Base-by-base conservation (phyloP, 2,113 vertebrate genomes). In the Dasyornis broadbenti region DNA sequence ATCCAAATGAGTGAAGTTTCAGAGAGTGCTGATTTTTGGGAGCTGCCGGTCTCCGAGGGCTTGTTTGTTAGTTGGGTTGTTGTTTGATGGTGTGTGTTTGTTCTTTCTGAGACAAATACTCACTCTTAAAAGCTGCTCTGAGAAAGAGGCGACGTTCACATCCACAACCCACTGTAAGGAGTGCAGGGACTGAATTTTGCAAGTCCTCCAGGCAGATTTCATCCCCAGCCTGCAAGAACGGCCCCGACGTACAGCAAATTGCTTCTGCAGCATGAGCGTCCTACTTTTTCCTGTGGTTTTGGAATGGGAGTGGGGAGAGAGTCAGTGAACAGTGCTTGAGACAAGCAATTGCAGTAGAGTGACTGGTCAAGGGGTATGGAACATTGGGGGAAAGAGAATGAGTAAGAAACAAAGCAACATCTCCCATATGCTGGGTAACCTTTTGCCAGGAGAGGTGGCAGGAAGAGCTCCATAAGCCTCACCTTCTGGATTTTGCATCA, bases 221-320 rank as follows among this genome's bases (percentile, higher is more conserved):
- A 78, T 42, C 28, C 76, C 35, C 57, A 44, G 28, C 13, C 72
- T 49, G 12, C 44, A 70, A 26, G 56, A 81, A 53, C 0, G 1
- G n/a, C 26, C 49, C 24, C 1, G 0, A 15, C 0, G 0, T 15
- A 33, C 30, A 31, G 66, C 11, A 37, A 0, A 0, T 14, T 2
- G 0, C 30, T 81, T 26, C 35, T 69, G 22, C 37, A 9, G 52
- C 33, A 17, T 45, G 75, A 45, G 33, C 0, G 0, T 78, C 64
- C 79, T 50, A 26, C 63, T 31, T 83, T 27, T 54, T 39, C 28
- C 69, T 49, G 56, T 56, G 68, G 42, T 30, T 86, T 88, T 61
- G 66, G 45, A 76, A 57, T 2, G 22, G 26, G 21, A 49, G 8
- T 23, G 19, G 20, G n/a, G 35, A 45, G 31, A 92, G 44, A 79